Base-by-base conservation (phyloP, 2,888 invertebrate genomes). In the Anarsia innoxiella region DNA sequence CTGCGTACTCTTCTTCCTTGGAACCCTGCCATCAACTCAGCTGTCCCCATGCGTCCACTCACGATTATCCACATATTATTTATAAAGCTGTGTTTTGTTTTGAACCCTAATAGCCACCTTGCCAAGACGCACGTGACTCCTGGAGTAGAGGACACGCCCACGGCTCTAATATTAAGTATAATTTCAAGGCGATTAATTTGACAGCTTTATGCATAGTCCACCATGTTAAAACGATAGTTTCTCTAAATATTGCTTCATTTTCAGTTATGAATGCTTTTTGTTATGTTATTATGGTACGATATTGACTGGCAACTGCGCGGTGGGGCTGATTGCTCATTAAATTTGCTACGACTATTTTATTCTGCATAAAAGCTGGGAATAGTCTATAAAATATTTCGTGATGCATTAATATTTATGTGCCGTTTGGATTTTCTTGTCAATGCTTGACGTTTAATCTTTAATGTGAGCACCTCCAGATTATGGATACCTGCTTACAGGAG, bases 81-180 rank as follows among this genome's bases (percentile, higher is more conserved):
- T 71, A 73, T 79, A 79, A 73, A 78, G 68, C 56, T 60, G 60
- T 70, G 69, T 76, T 70, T 75, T 79, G 78, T 82, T 79, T 79
- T 77, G 66, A 75, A 79, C 74, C 60, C 70, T 72, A 66, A 62
- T 56, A 52, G 43, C 46, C 39, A 37, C 35, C 46, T 45, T 52
- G 57, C 53, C 46, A 45, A 42, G 29, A 44, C 37, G 43, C 68
- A 71, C 67, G 69, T 75, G 74, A 73, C 56, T 48, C 36, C 39
- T 46, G 51, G 51, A 38, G 16, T n/a, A 3, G 19, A 26, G 13
- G 37, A 16, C 37, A 36, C 40, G 36, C 36, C 36, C 36, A 40
- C 40, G 40, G 14, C n/a, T 13, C 9, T 12, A 29, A 29, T 29
- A n/a, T 15, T 36, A 29, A 26, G 12, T 31, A 16, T 19, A 25